phyloP scores from a whole-genome alignment of 2,888 invertebrate species.

The Pollenia amentaria region DNA sequence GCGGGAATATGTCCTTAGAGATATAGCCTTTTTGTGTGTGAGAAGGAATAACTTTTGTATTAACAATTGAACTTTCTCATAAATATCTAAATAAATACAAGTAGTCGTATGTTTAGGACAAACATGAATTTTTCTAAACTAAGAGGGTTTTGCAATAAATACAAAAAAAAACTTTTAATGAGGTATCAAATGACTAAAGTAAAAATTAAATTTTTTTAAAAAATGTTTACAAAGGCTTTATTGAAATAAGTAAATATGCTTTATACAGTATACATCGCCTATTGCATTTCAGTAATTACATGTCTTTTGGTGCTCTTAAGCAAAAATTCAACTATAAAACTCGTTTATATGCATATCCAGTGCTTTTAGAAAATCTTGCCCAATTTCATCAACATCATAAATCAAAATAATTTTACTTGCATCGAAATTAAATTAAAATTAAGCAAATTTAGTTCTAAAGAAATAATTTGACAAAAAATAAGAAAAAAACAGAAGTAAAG shows the following conservation, averaged over 20 bases:
- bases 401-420: too few species aligned
- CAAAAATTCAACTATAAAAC: too few species aligned
- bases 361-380: too few species aligned
- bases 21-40: slow-evolving; percentile 16
- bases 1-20: slow-evolving; percentile 66
- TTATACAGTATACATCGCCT: too few species aligned
- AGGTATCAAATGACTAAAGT: slow-evolving; percentile 60
- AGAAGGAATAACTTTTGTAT: slow-evolving; percentile 20
- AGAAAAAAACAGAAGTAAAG: too few species aligned
- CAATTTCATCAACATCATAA: too few species aligned
- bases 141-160: background rate
- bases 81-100: slow-evolving; percentile 42
- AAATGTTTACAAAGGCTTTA: background rate
- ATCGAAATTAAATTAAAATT: too few species aligned
- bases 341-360: too few species aligned
- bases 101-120: slow-evolving; percentile 3
- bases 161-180: slow-evolving; percentile 54
- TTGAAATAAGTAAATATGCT: background rate
- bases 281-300: too few species aligned
- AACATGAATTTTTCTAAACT: background rate
- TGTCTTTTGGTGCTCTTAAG: too few species aligned
- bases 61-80: slow-evolving; percentile 26
- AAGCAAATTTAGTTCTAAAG: too few species aligned
- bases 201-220: background rate
- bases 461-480: too few species aligned